Percentiles rank a stretch among this genome's conserved stretches.
phyloP scores from a whole-genome alignment of 2,888 invertebrate genomes.

The Clanis bilineata region DNA sequence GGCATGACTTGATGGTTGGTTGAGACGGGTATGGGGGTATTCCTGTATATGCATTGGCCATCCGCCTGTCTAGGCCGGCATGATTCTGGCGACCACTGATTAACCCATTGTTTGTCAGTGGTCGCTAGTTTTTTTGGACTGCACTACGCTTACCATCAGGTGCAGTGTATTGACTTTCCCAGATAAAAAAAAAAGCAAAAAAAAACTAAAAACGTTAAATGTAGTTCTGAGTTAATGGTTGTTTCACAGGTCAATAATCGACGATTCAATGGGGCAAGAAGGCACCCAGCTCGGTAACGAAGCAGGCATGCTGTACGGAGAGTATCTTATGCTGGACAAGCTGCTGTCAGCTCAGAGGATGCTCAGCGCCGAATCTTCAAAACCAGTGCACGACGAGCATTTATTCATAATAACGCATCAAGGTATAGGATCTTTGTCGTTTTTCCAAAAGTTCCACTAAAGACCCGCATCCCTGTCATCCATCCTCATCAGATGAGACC shows the following conservation, averaged over 20 bases:
- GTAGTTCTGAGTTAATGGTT: background rate
- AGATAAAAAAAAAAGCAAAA: too few species aligned
- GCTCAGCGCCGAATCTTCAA: constrained; percentile 87
- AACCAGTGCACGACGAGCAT: constrained; percentile 97
- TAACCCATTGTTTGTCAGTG: too few species aligned
- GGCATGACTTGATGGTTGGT: too few species aligned
- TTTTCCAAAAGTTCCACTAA: background rate
- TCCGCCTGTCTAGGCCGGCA: too few species aligned
- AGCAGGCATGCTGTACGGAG: constrained; percentile 93
- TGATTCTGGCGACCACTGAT: too few species aligned
- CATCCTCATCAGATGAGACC: too few species aligned
- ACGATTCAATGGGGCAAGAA: constrained; percentile 62
- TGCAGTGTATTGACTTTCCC: too few species aligned
- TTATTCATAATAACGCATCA: constrained; percentile 98
- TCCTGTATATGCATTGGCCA: too few species aligned
- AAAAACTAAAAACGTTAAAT: background rate
- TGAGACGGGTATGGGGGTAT: too few species aligned
- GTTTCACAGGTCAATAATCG: constrained; percentile 52
- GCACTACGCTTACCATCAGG: too few species aligned
- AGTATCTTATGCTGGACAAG: constrained; percentile 95
- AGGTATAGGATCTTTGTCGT: constrained; percentile 80
- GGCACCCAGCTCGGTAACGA: constrained; percentile 85
- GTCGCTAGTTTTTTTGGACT: too few species aligned
- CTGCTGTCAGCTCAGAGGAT: constrained; percentile 91
- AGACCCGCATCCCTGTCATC: background rate